Evolutionary conservation across 2,113 vertebrate species (phyloP).

Genomic region (Mobula birostris): DNA sequence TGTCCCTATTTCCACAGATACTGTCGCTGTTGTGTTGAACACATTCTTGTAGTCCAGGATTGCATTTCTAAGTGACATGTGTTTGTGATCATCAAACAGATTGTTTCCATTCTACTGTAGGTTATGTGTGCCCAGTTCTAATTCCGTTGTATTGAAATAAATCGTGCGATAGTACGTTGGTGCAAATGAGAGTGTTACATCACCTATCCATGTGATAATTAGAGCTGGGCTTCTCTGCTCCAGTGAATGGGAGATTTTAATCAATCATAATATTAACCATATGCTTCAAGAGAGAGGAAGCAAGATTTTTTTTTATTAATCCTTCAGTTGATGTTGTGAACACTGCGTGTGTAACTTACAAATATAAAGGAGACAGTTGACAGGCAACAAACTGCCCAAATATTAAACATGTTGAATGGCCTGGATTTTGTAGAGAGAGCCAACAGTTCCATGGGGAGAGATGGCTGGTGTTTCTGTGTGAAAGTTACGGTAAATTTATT

Average conservation of each 20-base stretch:
- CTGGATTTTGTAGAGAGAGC: too few relatives aligned
- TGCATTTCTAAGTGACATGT: not conserved
- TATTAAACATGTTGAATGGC: not conserved
- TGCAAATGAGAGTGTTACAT: constrained; percentile 14
- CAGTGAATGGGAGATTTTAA: constrained; percentile 1
- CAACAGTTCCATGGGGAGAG: too few relatives aligned
- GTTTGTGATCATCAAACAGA: not conserved
- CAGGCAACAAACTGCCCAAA: not conserved
- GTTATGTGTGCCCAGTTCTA: constrained; percentile 1
- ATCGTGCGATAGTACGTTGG: not conserved
- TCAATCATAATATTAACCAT: constrained; percentile 7
- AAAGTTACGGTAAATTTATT: too few relatives aligned
- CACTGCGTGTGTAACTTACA: not conserved
- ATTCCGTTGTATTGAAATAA: not conserved
- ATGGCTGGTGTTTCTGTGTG: too few relatives aligned
- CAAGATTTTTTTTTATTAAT: not conserved
- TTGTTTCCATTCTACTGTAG: not conserved
- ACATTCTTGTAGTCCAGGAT: not conserved
- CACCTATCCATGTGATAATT: constrained; percentile 12
- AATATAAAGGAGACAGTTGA: not conserved
- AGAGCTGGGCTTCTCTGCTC: not conserved
- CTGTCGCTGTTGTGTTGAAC: not conserved
- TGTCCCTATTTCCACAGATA: not conserved
- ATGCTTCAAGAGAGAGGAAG: not conserved
- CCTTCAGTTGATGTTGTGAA: not conserved